These are phyloP conservation scores for Drosophila prolongata DNA, from an alignment of 2,888 invertebrate species.

Conservation along the genomic window DNA sequence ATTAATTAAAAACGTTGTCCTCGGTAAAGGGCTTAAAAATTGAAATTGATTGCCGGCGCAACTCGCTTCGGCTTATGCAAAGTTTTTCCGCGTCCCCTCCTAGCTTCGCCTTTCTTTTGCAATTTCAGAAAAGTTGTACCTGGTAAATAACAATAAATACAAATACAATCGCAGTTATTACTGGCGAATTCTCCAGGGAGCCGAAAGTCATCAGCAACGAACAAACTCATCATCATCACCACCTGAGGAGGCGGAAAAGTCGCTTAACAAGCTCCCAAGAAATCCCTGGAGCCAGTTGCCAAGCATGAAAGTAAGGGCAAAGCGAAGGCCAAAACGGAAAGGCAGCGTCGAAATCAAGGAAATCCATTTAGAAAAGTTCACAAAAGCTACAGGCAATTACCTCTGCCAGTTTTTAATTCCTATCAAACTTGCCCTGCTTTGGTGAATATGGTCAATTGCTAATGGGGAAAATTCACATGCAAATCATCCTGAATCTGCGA, in stretches of 20 bases:
- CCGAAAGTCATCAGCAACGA: slow-evolving; percentile 58
- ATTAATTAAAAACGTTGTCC: slow-evolving; percentile 83
- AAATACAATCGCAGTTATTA: slow-evolving; percentile 76
- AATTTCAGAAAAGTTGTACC: slow-evolving; percentile 62
- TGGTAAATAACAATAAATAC: slow-evolving; percentile 68
- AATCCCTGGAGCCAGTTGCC: slow-evolving; percentile 68
- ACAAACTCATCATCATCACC: slow-evolving; percentile 44
- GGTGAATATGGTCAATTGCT: slow-evolving; percentile 5
- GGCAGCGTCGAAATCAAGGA: slow-evolving; percentile 31
- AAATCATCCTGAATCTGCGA: slow-evolving; percentile 48
- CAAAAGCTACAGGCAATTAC: slow-evolving; percentile 64
- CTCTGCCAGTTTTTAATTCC: slow-evolving; percentile 56
- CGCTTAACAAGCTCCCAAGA: slow-evolving; percentile 64
- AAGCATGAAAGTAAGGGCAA: slow-evolving; percentile 46
- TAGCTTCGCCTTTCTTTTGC: slow-evolving; percentile 14
- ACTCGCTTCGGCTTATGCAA: slow-evolving; percentile 59
- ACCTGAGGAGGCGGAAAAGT: slow-evolving; percentile 60
- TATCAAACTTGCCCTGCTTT: slow-evolving; percentile 51
- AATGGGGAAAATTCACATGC: slow-evolving; percentile 52
- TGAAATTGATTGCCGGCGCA: slow-evolving; percentile 72
- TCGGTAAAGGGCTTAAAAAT: slow-evolving; percentile 78
- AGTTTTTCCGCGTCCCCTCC: slow-evolving; percentile 36
- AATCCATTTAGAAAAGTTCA: slow-evolving; percentile 73
- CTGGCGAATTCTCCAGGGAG: slow-evolving; percentile 62
- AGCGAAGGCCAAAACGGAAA: slow-evolving; percentile 3